These are phyloP conservation scores for Cyprinodon variegatus DNA, from an alignment of 2,113 vertebrate genomes.

Conservation along the genomic window DNA sequence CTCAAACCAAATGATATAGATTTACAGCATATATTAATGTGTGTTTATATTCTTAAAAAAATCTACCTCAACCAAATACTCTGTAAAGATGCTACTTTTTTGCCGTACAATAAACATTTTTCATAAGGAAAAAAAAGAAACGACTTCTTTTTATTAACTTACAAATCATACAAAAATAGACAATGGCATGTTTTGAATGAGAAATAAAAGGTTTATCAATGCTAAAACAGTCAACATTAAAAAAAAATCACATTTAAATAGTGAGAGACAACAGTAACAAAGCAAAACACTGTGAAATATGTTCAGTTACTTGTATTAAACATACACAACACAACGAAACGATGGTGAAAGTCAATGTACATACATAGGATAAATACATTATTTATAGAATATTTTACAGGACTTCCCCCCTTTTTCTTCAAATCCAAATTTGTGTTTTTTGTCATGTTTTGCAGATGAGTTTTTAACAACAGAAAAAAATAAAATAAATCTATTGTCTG, in stretches of 20 bases:
- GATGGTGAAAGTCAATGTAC: constrained; percentile 87
- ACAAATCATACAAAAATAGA: constrained; percentile 99
- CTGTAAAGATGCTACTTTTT: constrained; percentile 95
- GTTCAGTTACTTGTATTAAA: constrained; percentile 86
- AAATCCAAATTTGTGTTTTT: constrained; percentile 75
- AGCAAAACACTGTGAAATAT: constrained; percentile 87
- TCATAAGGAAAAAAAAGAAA: constrained; percentile 64
- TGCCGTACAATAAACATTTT: constrained; percentile 91
- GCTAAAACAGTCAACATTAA: constrained; percentile 67
- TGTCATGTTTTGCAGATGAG: constrained; percentile 86
- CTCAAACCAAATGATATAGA: constrained; percentile 83
- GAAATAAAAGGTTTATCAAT: constrained; percentile 88
- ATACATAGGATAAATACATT: constrained; percentile 98
- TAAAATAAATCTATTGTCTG: constrained; percentile 83
- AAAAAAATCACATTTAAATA: constrained; percentile 88
- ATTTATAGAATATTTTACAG: constrained; percentile 99
- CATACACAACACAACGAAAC: constrained; percentile 93
- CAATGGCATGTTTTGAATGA: constrained; percentile 88
- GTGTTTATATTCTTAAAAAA: constrained; percentile 88
- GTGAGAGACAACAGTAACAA: constrained; percentile 86
- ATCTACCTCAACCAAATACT: constrained; percentile 96
- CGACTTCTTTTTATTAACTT: constrained; percentile 86
- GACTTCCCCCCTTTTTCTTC: constrained; percentile 78
- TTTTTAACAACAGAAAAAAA: constrained; percentile 85
- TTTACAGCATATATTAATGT: constrained; percentile 83